These are phyloP conservation scores for Nansenia antarctica DNA, from an alignment of 2,113 vertebrate species.

Conservation along the genomic window DNA sequence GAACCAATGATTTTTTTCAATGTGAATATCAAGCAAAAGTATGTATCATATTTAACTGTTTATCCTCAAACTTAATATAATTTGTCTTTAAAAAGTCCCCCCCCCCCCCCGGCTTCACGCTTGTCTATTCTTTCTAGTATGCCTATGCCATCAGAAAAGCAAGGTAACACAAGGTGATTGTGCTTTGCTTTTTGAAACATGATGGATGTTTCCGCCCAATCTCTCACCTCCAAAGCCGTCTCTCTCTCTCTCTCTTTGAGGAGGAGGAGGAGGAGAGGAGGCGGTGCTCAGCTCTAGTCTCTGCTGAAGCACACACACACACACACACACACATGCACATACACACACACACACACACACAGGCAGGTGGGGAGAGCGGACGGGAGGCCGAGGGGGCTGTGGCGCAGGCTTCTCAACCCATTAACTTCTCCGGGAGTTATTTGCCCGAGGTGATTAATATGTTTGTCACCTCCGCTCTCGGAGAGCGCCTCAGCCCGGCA, in stretches of 20 bases:
- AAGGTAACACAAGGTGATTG: background rate
- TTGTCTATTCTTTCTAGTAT: slow-evolving; percentile 30
- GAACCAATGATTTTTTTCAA: slow-evolving; percentile 26
- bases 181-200: background rate
- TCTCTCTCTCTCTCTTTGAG: slow-evolving; percentile 7
- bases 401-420: slow-evolving; percentile 31
- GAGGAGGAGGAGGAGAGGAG: background rate
- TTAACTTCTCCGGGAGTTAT: slow-evolving; percentile 39
- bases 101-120: slow-evolving; percentile 9
- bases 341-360: background rate
- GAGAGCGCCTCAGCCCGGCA: background rate
- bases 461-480: slow-evolving; percentile 29
- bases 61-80: slow-evolving; percentile 50
- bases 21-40: slow-evolving; percentile 30
- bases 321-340: background rate
- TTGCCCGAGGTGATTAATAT: slow-evolving; percentile 38
- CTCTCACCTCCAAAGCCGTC: slow-evolving; percentile 10
- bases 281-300: background rate
- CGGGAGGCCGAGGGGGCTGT: background rate
- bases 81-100: slow-evolving; percentile 38
- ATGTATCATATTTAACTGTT: slow-evolving; percentile 37
- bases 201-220: background rate
- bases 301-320: background rate
- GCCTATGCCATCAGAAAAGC: background rate
- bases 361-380: background rate